phyloP scores from a whole-genome alignment of 2,888 invertebrate species.

The Calameuta filiformis region DNA sequence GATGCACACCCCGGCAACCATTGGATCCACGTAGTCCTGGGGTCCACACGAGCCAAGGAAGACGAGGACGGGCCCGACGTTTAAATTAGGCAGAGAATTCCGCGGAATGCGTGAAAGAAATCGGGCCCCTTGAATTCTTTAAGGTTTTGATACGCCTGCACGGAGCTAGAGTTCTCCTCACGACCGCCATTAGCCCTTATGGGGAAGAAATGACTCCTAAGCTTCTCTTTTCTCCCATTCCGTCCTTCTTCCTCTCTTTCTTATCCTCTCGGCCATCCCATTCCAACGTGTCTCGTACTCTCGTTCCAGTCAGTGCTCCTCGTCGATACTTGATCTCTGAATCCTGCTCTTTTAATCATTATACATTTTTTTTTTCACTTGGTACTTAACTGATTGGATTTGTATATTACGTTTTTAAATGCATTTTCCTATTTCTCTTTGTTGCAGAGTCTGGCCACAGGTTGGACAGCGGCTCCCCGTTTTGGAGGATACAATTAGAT shows the following conservation, averaged over 20 bases:
- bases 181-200: constrained; percentile 55
- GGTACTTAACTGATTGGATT: neutral
- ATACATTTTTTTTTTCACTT: neutral
- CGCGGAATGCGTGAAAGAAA: constrained; percentile 60
- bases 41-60: neutral
- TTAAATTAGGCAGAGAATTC: constrained; percentile 64
- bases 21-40: constrained; percentile 14
- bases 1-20: neutral
- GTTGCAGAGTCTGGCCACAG: constrained; percentile 81
- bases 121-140: constrained; percentile 53
- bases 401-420: neutral
- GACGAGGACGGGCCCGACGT: constrained; percentile 45
- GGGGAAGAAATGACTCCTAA: constrained; percentile 31
- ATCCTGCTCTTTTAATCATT: neutral
- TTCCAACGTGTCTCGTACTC: neutral
- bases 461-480: constrained; percentile 78
- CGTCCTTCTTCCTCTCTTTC: constrained; percentile 19
- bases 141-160: constrained; percentile 53
- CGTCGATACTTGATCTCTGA: neutral
- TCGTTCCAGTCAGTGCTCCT: neutral
- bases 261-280: neutral
- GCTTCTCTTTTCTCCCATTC: neutral
- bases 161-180: constrained; percentile 45
- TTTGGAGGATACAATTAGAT: constrained; percentile 93
- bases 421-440: neutral